Evolutionary conservation across 2,797 vertebrate genomes (phyloP).

Genomic region (Nannoperca australis): DNA sequence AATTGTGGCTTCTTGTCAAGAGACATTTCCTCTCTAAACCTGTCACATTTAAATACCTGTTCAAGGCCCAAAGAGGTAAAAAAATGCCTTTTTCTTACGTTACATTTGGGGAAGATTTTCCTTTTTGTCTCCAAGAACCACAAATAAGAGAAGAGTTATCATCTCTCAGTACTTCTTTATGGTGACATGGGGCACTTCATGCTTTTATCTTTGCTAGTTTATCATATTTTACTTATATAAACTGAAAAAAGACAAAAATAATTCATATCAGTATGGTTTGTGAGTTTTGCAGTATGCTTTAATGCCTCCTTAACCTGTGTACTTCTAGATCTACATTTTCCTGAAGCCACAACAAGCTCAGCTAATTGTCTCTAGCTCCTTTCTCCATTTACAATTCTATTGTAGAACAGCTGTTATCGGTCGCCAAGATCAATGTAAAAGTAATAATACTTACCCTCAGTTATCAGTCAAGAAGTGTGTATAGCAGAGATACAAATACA

Average conservation of each 20-base stretch:
- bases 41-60: not conserved
- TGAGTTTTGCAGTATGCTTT: too few relatives aligned
- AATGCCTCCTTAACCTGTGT: not conserved
- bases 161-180: not conserved
- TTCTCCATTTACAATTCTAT: conserved; percentile 45
- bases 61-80: not conserved
- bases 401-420: conserved; percentile 52
- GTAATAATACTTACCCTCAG: conserved; percentile 55
- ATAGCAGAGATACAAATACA: conserved; percentile 48
- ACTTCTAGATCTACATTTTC: not conserved
- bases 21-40: not conserved
- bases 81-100: too few relatives aligned
- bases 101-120: not conserved
- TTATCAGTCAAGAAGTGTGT: conserved; percentile 48
- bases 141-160: not conserved
- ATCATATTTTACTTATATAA: not conserved
- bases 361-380: conserved; percentile 44
- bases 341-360: conserved; percentile 31
- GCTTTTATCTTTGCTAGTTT: not conserved
- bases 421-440: conserved; percentile 69
- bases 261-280: too few relatives aligned
- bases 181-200: not conserved
- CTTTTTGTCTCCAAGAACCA: not conserved
- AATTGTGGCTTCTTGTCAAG: not conserved
- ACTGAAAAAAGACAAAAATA: too few relatives aligned